These are phyloP conservation scores for Erpornis zantholeuca DNA, from an alignment of 2,113 vertebrate species.

Conservation along the genomic window DNA sequence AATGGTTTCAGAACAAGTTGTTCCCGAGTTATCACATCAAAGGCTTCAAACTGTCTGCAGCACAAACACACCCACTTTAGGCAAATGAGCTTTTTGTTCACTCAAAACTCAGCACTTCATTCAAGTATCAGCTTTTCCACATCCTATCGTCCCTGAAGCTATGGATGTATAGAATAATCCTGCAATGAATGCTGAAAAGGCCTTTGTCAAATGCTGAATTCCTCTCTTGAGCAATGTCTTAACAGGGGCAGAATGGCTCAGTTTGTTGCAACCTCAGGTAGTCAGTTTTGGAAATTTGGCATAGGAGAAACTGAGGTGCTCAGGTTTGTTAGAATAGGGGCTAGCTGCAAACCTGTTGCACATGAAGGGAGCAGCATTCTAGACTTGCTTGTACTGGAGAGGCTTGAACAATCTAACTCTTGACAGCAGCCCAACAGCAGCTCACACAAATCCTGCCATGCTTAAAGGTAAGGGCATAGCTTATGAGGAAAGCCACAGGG, in stretches of 20 bases:
- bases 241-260: neutral
- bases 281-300: neutral
- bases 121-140: slow-evolving; percentile 24
- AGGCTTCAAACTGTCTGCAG: slow-evolving; percentile 35
- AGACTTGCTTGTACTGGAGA: neutral
- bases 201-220: neutral
- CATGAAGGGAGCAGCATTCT: neutral
- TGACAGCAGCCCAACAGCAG: neutral
- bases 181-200: slow-evolving; percentile 15
- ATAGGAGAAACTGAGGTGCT: neutral
- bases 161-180: neutral
- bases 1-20: slow-evolving; percentile 28
- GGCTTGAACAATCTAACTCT: neutral
- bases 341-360: neutral
- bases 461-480: neutral
- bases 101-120: slow-evolving; percentile 35
- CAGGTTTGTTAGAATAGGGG: neutral
- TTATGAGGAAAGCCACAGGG: slow-evolving; percentile 7
- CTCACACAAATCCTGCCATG: neutral
- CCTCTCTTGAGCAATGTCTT: neutral
- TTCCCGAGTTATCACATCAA: neutral
- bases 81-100: slow-evolving; percentile 52
- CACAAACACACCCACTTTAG: slow-evolving; percentile 44
- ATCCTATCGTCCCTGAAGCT: neutral
- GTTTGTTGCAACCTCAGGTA: neutral